Evolutionary conservation across 2,113 vertebrate genomes (phyloP).

Genomic region (Eublepharis macularius): DNA sequence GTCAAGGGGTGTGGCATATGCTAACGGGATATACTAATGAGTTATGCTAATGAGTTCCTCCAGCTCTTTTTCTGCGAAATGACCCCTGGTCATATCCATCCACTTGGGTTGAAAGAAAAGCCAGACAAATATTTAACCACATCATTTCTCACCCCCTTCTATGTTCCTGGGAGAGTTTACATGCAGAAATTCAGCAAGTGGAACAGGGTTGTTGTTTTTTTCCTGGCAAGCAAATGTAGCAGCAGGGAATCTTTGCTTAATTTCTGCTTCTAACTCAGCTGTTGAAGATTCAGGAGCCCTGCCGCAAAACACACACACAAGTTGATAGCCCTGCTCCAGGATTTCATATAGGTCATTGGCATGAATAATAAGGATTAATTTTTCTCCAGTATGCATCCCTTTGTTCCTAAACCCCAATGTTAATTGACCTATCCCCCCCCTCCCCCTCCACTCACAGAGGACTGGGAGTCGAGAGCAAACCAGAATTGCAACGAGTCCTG

Average conservation of each 20-base stretch:
- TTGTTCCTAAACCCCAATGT: neutral
- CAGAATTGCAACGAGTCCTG: constrained; percentile 91
- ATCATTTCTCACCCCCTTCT: neutral
- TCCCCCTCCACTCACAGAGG: constrained; percentile 67
- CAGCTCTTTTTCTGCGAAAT: too few relatives aligned
- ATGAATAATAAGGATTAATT: too few relatives aligned
- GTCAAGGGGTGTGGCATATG: too few relatives aligned
- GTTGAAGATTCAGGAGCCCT: too few relatives aligned
- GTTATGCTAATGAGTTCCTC: too few relatives aligned
- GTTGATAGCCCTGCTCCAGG: neutral
- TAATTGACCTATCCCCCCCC: too few relatives aligned
- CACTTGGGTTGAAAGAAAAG: neutral
- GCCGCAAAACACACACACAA: too few relatives aligned
- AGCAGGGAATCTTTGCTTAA: neutral
- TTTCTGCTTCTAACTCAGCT: neutral
- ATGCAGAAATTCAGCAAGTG: neutral
- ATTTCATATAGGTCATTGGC: too few relatives aligned
- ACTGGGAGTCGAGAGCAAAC: constrained; percentile 81
- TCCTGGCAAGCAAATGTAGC: neutral
- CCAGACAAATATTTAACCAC: neutral
- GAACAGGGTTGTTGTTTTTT: neutral
- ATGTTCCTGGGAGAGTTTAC: neutral
- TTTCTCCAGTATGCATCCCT: neutral
- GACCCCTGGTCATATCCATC: neutral
- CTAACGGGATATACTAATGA: too few relatives aligned